Conservation (phyloP, 1,140 invertebrate genomes). For the Drosophila neocordata region DNA sequence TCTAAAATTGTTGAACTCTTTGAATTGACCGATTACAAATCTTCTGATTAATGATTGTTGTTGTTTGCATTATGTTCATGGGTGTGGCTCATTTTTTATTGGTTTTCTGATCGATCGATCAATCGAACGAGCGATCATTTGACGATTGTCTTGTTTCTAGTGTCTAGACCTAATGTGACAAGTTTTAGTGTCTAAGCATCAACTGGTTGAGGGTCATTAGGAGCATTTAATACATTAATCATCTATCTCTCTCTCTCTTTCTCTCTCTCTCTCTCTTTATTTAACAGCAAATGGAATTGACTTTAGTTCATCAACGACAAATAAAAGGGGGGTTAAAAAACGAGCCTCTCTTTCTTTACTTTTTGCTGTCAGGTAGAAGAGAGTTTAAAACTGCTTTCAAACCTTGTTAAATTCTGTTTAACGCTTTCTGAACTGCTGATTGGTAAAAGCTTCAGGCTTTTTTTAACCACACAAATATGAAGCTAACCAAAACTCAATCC, state of each 20-base stretch:
- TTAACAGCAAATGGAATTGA: constrained; percentile 8
- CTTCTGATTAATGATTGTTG: constrained; percentile 14
- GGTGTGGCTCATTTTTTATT: constrained; percentile 12
- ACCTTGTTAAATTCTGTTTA: constrained; percentile 8
- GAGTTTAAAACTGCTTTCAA: constrained; percentile 7
- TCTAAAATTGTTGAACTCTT: constrained; percentile 19
- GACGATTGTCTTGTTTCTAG: neutral
- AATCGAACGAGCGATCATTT: neutral
- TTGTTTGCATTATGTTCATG: constrained; percentile 9
- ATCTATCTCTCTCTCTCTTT: neutral
- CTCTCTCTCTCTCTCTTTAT: no score
- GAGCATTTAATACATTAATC: constrained; percentile 15
- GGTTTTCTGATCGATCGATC: constrained; percentile 14
- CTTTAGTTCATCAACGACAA: constrained; percentile 5
- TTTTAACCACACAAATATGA: no score
- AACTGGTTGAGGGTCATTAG: constrained; percentile 17
- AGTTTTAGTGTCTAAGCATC: constrained; percentile 12
- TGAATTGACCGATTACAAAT: constrained; percentile 11
- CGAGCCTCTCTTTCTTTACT: neutral
- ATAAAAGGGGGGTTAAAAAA: constrained; percentile 9
- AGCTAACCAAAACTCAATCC: no score
- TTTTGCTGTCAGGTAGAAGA: neutral
- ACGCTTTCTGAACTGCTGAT: constrained; percentile 5
- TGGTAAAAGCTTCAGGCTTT: neutral
- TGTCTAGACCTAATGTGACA: constrained; percentile 17